Evolutionary conservation across 2,797 vertebrate genomes (phyloP), one percentile per base, ranked within the genome.

Genomic region (Melanotaenia trifasciata): DNA sequence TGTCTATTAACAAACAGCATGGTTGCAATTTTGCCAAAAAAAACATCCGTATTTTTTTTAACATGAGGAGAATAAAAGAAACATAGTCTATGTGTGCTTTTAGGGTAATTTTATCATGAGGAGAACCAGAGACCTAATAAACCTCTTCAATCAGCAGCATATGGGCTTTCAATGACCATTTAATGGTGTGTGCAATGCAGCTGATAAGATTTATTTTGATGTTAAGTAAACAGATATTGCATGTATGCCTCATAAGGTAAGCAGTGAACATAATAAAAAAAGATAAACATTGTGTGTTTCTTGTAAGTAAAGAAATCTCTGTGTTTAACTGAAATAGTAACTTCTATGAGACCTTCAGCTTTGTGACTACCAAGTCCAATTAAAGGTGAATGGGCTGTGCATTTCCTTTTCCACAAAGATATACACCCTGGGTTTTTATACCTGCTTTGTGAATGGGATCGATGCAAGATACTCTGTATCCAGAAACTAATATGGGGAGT

Each of bases 51-150:
- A 83, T 67, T 66, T 81, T 88, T 85, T 90, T n/a, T 11, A 3
- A 79, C 54, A 30, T 14, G 62, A 67, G 67, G 51, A 61, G 45
- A 86, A 80, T 93, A 85, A 94, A 94, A 90, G 88, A 83, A 70
- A 64, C 0, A 11, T 40, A 13, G 5, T 20, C 20, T 71, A 91
- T 91, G 93, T 83, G 90, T 85, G 60, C 66, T 84, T 72, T 67
- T 36, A 61, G 64, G 80, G 69, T 78, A 51, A 79, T 76, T 84
- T 81, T 58, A 66, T 84, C 79, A 83, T 88, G 77, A 75, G 81
- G 74, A 63, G 65, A 81, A 85, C 82, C 78, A 72, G 64, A 80
- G 76, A 65, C 72, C 64, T 45, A 57, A 70, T 83, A 84, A 87
- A 84, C 75, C 76, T 76, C 78, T 84, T 81, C 26, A 28, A 1